Evolutionary conservation across 92 coral and sea anemone species (phyloP), one percentile per base, ranked within the genome.

Genomic region (Heliopora coerulea): DNA sequence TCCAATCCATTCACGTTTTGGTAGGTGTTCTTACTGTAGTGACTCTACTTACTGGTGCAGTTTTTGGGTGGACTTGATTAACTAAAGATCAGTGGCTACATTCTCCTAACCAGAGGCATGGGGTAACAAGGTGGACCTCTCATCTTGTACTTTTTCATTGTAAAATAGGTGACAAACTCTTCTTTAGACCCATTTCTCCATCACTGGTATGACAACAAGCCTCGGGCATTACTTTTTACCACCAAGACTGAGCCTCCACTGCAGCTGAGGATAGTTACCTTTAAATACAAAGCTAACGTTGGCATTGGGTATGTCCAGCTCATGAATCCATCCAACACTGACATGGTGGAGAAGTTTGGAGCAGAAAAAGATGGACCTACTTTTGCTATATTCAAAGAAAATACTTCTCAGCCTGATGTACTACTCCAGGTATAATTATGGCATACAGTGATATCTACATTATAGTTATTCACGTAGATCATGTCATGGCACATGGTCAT

Each of bases 361-460:
- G 91, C 80, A 0, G 69, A 67, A 18, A 66, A 83, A 17, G 49
- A 78, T 59, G 84, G 67, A 37, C 89, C 99, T 32, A 86, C 95
- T 15, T 87, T 95, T 20, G 63, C 87, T 84, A 87, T 95, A n/a
- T 90, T 95, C 72, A 90, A 90, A 68, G 97, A 95, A 50, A 89
- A 95, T 26, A 69, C 68, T 14, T 84, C 91, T 20, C 84, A 80
- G 9, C 96, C 99, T 32, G 91, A 88, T 62, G 75, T 86, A 14
- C 84, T 95, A 30, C 86, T 95, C 20, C 83, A 30, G 91, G 99
- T 95, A 21, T 48, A 61, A 30, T 2, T 8, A 54, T 61, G n/a
- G n/a, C n/a, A n/a, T n/a, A n/a, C n/a, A n/a, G n/a, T n/a, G n/a
- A n/a, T n/a, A n/a, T n/a, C n/a, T n/a, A n/a, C n/a, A n/a, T n/a